Base-by-base conservation (phyloP, 2,113 vertebrate species). In the Atherinomorus stipes region DNA sequence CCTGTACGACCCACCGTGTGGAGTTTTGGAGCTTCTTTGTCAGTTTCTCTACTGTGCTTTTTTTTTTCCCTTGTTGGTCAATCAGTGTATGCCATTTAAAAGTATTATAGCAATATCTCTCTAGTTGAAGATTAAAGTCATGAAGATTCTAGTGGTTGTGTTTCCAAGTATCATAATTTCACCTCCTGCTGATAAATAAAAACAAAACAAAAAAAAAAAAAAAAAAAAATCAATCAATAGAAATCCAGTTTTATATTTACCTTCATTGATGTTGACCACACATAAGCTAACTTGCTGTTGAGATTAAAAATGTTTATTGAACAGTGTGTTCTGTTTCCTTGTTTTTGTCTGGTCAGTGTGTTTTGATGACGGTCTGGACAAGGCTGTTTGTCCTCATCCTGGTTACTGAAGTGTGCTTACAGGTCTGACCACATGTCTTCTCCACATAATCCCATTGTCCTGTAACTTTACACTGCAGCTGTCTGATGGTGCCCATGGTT, bases 51-150 rank as follows among this genome's bases (percentile, higher is more conserved):
- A 84, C 83, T 56, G 57, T 88, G 82, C 67, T 84, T 90, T 80
- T 66, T 74, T 26, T 31, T 71, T 85, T 60, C 67, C 63, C 80
- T 82, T 28, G 68, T 83, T 76, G 84, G 88, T 93, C 84, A 83
- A 90, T 92, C 92, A 87, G 88, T 94, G 92, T 93, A 93, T 84
- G 93, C 94, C 90, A 90, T 92, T 91, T 90, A 87, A 84, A 94
- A 95, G 95, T 97, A 98, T 97, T 95, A 95, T 93, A 99, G 98
- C 97, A 99, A 99, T 98, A 99, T 94, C 95, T 93, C 93, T 91
- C 74, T 91, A 91, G 92, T 84, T 90, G 78, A 91, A 90, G 80
- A 92, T 81, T 90, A 78, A 93, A 88, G 81, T 92, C 83, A 89
- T 89, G 66, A 80, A 86, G 85, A 91, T 84, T 90, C 80, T 92